These are phyloP conservation scores for Hemistola chrysoprasaria DNA, from an alignment of 2,888 invertebrate genomes.

Conservation along the genomic window DNA sequence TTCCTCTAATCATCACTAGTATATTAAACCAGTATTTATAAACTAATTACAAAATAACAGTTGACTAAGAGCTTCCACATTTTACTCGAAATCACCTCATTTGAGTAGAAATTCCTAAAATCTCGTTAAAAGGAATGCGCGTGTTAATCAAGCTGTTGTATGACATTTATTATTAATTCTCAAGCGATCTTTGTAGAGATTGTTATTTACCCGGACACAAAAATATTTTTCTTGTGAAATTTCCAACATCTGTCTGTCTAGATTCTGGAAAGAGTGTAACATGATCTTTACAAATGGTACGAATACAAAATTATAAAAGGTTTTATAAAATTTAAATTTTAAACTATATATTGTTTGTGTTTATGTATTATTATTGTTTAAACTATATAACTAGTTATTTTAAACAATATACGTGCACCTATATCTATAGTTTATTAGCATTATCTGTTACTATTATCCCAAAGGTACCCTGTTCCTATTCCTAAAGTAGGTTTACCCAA, in stretches of 20 bases:
- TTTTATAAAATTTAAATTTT: too few relatives aligned
- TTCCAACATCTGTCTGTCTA: constrained; percentile 10
- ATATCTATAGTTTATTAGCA: too few relatives aligned
- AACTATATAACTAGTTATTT: too few relatives aligned
- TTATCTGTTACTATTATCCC: too few relatives aligned
- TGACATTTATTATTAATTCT: constrained; percentile 54
- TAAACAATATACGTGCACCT: too few relatives aligned
- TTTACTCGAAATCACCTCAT: constrained; percentile 24
- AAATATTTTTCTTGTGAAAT: constrained; percentile 35
- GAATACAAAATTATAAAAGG: too few relatives aligned
- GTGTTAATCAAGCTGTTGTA: constrained; percentile 49
- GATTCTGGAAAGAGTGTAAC: background rate
- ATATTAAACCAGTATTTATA: constrained; percentile 8
- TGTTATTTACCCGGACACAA: constrained; percentile 43
- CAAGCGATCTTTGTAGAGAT: constrained; percentile 46
- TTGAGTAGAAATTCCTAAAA: constrained; percentile 31
- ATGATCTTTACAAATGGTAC: background rate
- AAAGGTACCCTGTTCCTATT: too few relatives aligned
- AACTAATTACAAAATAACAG: constrained; percentile 24
- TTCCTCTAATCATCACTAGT: constrained; percentile 8
- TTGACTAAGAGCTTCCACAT: constrained; percentile 19
- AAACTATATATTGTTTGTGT: too few relatives aligned
- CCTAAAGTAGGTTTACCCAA: too few relatives aligned
- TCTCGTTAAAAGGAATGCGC: constrained; percentile 38
- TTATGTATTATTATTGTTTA: too few relatives aligned